Evolutionary conservation across 2,113 vertebrate species (phyloP).

Genomic region (Microcebus lehilahytsara): DNA sequence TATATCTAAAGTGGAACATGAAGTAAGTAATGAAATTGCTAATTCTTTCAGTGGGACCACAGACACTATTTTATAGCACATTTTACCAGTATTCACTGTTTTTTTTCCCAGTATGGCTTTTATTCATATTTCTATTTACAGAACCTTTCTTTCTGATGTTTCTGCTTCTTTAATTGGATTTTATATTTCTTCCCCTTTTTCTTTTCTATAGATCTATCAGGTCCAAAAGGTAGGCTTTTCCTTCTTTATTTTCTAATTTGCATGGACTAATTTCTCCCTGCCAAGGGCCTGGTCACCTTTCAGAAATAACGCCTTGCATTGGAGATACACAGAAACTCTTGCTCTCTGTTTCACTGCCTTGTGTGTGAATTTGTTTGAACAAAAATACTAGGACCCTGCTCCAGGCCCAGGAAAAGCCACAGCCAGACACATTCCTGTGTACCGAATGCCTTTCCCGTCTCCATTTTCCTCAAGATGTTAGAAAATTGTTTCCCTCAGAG

Average conservation of each 20-base stretch:
- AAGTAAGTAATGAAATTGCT: neutral
- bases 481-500: neutral
- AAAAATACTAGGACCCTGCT: fast-evolving
- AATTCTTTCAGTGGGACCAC: fast-evolving
- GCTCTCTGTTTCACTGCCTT: neutral
- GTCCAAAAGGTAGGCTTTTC: constrained; percentile 95
- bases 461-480: neutral
- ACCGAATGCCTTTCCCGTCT: neutral
- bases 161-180: constrained; percentile 48
- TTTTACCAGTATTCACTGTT: neutral
- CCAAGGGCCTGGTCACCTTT: neutral
- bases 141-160: neutral
- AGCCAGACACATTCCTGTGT: neutral
- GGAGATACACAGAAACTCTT: neutral
- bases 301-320: neutral
- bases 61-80: fast-evolving
- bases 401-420: fast-evolving
- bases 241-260: constrained; percentile 31
- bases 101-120: neutral
- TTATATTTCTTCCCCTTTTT: constrained; percentile 67
- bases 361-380: fast-evolving
- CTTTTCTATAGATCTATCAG: constrained; percentile 93
- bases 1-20: fast-evolving
- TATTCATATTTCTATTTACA: neutral
- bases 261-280: constrained; percentile 46